phyloP scores from a whole-genome alignment of 2,113 vertebrate species.

The Chascanopsetta lugubris region DNA sequence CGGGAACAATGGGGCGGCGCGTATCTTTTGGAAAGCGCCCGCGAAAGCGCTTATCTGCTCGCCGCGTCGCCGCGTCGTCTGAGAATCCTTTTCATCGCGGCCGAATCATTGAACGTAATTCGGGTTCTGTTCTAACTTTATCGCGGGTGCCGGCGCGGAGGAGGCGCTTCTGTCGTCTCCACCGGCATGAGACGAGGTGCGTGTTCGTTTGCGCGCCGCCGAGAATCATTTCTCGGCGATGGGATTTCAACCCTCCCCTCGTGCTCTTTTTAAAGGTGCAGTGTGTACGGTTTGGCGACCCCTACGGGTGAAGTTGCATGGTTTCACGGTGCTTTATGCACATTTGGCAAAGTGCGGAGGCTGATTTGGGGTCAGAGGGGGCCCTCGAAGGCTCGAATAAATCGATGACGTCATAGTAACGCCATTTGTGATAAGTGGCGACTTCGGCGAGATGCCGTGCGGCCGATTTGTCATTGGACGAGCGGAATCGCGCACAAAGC shows the following conservation, averaged over 20 bases:
- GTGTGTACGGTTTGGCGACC: too few species aligned
- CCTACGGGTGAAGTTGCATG: too few species aligned
- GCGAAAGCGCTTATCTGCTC: conserved; percentile 63
- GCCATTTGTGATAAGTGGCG: conserved; percentile 66
- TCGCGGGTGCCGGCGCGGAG: conserved; percentile 37
- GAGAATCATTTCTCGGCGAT: too few species aligned
- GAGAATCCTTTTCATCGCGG: conserved; percentile 53
- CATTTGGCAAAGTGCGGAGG: too few species aligned
- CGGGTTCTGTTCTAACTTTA: conserved; percentile 44
- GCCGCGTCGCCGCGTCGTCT: conserved; percentile 42
- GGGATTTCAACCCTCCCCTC: too few species aligned
- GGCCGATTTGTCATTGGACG: conserved; percentile 42
- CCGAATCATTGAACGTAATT: conserved; percentile 54
- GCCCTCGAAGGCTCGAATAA: conserved; percentile 49
- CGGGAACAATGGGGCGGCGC: conserved; percentile 63
- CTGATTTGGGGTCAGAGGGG: conserved; percentile 20
- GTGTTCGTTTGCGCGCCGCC: too few species aligned
- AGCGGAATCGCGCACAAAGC: conserved; percentile 61
- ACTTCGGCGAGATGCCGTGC: conserved; percentile 58
- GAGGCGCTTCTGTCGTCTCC: too few species aligned
- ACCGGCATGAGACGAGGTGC: too few species aligned
- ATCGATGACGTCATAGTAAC: too few species aligned
- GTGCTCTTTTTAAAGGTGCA: too few species aligned
- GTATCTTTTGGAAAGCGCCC: conserved; percentile 59
- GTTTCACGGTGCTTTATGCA: too few species aligned